Evolutionary conservation across 1,140 invertebrate species (phyloP).

Genomic region (Drosophila kikkawai): DNA sequence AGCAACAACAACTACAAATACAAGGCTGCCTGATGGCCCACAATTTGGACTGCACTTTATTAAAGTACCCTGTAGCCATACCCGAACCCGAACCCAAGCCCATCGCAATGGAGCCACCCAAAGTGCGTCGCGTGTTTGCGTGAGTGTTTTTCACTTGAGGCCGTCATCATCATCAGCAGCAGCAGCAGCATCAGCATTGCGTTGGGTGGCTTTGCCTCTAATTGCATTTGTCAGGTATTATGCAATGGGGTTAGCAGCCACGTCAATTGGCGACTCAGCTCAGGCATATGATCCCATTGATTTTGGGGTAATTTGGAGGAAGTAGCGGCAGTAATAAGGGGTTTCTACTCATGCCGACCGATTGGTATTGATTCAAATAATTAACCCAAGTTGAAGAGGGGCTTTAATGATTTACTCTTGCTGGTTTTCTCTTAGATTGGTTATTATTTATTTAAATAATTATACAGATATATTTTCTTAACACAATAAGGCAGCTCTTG

Average conservation of each 20-base stretch:
- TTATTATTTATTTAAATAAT: neutral
- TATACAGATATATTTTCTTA: too few relatives aligned
- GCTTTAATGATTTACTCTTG: neutral
- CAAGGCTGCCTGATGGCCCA: slow-evolving; percentile 29
- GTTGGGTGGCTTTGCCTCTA: slow-evolving; percentile 29
- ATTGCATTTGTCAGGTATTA: slow-evolving; percentile 52
- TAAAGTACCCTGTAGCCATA: slow-evolving; percentile 48
- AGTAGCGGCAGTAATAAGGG: neutral
- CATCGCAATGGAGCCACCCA: slow-evolving; percentile 23
- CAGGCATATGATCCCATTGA: slow-evolving; percentile 18
- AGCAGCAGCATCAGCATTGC: slow-evolving; percentile 25
- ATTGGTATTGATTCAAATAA: neutral
- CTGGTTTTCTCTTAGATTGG: neutral
- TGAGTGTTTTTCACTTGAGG: slow-evolving; percentile 70
- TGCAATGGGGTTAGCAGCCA: slow-evolving; percentile 39
- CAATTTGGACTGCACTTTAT: slow-evolving; percentile 76
- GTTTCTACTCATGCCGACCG: neutral
- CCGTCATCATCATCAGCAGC: slow-evolving; percentile 33
- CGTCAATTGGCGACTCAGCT: slow-evolving; percentile 28
- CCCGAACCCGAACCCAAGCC: neutral
- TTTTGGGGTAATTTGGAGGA: neutral
- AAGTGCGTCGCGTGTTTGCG: slow-evolving; percentile 42
- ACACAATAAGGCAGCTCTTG: neutral
- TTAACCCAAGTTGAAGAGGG: neutral
- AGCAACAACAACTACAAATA: neutral